These are phyloP conservation scores for Odontophorus gujanensis DNA, from an alignment of 2,113 vertebrate species.

Conservation along the genomic window DNA sequence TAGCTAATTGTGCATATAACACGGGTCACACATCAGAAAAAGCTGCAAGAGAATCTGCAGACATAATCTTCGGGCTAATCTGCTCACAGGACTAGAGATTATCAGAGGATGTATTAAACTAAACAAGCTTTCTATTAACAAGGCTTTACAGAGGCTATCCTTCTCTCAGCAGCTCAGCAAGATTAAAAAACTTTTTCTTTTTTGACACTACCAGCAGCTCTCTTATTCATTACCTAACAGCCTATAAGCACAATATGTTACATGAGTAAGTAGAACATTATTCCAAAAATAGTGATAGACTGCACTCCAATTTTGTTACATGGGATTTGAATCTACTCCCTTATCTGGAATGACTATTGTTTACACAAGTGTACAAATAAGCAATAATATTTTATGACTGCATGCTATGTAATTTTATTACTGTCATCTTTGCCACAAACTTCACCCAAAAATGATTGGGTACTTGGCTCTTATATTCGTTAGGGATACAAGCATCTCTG, in stretches of 20 bases:
- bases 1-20: background rate
- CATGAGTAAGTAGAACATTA: background rate
- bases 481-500: background rate
- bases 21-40: background rate
- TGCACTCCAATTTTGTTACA: background rate
- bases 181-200: background rate
- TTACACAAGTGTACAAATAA: background rate
- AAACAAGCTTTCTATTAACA: background rate
- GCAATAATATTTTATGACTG: background rate
- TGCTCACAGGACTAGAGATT: background rate
- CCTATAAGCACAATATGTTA: background rate
- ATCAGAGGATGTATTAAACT: background rate
- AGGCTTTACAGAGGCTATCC: background rate
- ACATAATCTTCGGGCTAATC: background rate
- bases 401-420: rapidly evolving
- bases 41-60: background rate
- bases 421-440: background rate
- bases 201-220: background rate
- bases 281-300: background rate
- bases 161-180: background rate
- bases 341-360: background rate
- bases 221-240: background rate
- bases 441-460: background rate
- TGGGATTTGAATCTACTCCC: background rate
- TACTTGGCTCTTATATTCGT: background rate